A percentile compares a stretch with the other conserved stretches of the same genome.
Conservation (phyloP, 2,797 vertebrate species). For the Hyperoplus immaculatus region DNA sequence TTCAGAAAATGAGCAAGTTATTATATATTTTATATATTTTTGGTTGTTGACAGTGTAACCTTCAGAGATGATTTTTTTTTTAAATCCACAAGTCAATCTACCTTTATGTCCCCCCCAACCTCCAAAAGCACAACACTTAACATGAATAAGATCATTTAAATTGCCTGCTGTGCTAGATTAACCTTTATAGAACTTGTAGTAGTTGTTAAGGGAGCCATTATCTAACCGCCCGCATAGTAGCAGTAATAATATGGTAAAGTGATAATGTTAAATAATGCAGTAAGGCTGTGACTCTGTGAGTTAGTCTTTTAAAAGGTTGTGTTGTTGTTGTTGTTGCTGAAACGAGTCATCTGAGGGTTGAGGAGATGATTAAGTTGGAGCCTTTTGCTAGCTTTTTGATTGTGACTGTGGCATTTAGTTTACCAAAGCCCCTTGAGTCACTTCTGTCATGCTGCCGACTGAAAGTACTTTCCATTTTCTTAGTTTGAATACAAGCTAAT, state of each 20-base stretch:
- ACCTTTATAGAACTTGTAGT: background rate
- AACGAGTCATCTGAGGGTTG: slow-evolving; percentile 41
- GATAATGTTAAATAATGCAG: slow-evolving; percentile 42
- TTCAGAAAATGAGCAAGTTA: background rate
- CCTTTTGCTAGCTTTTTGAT: slow-evolving; percentile 44
- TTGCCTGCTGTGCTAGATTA: background rate
- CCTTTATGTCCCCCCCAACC: no score
- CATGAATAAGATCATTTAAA: background rate
- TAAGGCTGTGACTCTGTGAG: slow-evolving; percentile 17
- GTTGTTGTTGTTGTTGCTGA: slow-evolving; percentile 3
- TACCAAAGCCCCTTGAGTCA: slow-evolving; percentile 55
- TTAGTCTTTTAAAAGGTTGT: slow-evolving; percentile 35
- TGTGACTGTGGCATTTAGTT: slow-evolving; percentile 51
- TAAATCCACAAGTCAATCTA: no score
- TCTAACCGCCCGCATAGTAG: slow-evolving; percentile 2
- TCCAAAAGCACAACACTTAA: no score
- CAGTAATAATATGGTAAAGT: slow-evolving; percentile 22
- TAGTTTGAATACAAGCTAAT: slow-evolving; percentile 71
- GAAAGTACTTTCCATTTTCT: slow-evolving; percentile 66
- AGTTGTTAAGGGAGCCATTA: slow-evolving; percentile 20
- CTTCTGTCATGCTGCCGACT: slow-evolving; percentile 41
- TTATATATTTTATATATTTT: no score
- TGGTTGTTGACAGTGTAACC: no score
- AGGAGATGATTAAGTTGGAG: slow-evolving; percentile 41
- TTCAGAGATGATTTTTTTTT: no score